Base-by-base conservation (phyloP, 2,797 vertebrate species). In the Podarcis lilfordi region DNA sequence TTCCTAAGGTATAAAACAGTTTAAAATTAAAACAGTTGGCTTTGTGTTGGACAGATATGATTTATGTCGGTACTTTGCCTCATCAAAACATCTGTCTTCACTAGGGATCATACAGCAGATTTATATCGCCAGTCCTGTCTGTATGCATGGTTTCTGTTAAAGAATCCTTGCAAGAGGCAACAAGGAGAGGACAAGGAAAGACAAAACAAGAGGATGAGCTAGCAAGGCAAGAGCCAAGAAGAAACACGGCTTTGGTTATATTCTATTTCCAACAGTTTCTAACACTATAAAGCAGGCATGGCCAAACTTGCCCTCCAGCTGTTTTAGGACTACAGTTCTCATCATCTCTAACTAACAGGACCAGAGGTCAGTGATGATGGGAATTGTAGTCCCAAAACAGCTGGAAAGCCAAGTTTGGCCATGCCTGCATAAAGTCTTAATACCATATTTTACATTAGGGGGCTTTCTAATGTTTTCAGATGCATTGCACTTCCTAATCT, bases 31-130 rank as follows among this genome's bases (percentile, higher is more conserved):
- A 86, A 90, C 35, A 7, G 15, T 1, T 76, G 50, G 4, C n/a
- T 92, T 43, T 89, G 66, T 9, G 19, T 64, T 23, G 90, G 71
- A 80, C 10, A 72, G 37, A 71, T 86, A 77, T 84, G 89, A 89
- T 86, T 68, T 23, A 72, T 40, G 66, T 25, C 32, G 1, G 43
- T 23, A 72, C 80, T 64, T 37, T 77, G 0, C 55, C 66, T 80
- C 27, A 61, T 23, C 74, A 81, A 89, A 85, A 86, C n/a, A 88
- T 77, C 13, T 86, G 69, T 72, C 66, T 82, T 71, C 0, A 0
- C 87, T 89, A 91, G 85, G 1, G 45, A 80, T 25, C 35, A 25
- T 43, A 23, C 76, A 78, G 59, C 1, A 35, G 43, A 86, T 81
- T 83, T 71, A 84, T 75, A 55, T 37, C n/a, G 89, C 23, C 3